Percentiles rank a stretch among this genome's conserved stretches.
These are phyloP conservation scores for Agrypnus murinus DNA, from an alignment of 2,888 invertebrate species.

Conservation along the genomic window DNA sequence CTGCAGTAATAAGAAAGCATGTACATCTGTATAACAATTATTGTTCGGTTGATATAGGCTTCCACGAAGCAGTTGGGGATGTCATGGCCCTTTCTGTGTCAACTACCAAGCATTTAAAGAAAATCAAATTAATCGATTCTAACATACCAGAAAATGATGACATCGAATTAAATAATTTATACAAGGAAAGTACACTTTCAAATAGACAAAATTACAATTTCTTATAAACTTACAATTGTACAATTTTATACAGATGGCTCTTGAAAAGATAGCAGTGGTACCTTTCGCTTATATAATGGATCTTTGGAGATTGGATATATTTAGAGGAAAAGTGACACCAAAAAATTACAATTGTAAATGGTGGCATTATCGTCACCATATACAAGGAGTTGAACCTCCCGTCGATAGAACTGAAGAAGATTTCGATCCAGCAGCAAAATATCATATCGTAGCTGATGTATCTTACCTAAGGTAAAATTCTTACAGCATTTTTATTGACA, in stretches of 20 bases:
- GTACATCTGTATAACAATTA: too few relatives aligned
- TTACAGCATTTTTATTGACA: too few relatives aligned
- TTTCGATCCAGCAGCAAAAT: conserved; percentile 81
- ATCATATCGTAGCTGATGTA: conserved; percentile 79
- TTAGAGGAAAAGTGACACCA: conserved; percentile 76
- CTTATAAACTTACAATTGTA: too few relatives aligned
- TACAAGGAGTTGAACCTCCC: conserved; percentile 80
- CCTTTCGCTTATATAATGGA: conserved; percentile 83
- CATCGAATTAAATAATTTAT: conserved; percentile 77
- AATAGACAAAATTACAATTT: too few relatives aligned
- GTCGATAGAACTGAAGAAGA: conserved; percentile 76
- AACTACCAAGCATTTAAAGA: conserved; percentile 78
- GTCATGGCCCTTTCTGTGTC: conserved; percentile 75
- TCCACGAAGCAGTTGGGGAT: conserved; percentile 79
- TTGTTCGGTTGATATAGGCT: conserved; percentile 67
- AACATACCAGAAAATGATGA: conserved; percentile 78
- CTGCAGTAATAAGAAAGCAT: too few relatives aligned
- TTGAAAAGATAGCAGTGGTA: conserved; percentile 84
- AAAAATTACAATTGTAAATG: conserved; percentile 80
- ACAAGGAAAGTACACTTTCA: conserved; percentile 76
- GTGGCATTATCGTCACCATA: conserved; percentile 76
- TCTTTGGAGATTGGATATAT: conserved; percentile 80
- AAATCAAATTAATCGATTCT: conserved; percentile 76
- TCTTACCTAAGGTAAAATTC: conserved; percentile 81
- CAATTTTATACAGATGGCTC: conserved; percentile 71